Evolutionary conservation across 2,888 invertebrate genomes (phyloP), one percentile per base, ranked within the genome.

Genomic region (Oligia strigilis): DNA sequence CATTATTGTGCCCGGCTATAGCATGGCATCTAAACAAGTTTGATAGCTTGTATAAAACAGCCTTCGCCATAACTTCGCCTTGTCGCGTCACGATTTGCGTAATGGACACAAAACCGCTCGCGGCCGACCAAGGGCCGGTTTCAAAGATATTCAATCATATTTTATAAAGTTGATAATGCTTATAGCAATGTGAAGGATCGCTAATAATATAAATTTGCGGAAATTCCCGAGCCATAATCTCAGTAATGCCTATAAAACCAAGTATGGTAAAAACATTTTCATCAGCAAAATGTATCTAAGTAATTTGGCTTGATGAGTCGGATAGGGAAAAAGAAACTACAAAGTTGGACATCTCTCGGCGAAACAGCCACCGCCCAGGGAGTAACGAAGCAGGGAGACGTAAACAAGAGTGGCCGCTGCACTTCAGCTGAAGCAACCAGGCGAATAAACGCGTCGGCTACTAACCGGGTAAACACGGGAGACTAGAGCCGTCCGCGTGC

Each of bases 341-440:
- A 90, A 87, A 88, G 84, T 88, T 85, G 86, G 83, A 89, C 87
- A 87, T 89, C 87, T 92, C 89, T 87, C 83, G 81, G 77, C 64
- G 80, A 83, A 80, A 87, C 81, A 86, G 83, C 78, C 81, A 84
- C 88, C 84, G 87, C 84, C 87, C 86, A 83, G 89, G 87, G 87
- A 87, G 87, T 88, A 90, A 88, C 87, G 90, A 92, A 85, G 90
- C 92, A 93, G 87, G 92, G 91, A 92, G 92, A 93, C 94, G 93
- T 94, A 94, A 95, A 95, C 94, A 94, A 92, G 91, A 94, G 93
- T 92, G 90, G 91, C 92, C 92, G 91, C 87, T 93, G 93, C 93
- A 94, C 93, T 94, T 92, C 91, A 93, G 91, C 83, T 80, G 90
- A 90, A 89, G 93, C 93, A 94, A 92, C 93, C 92, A 90, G 92